Evolutionary conservation across 2,113 vertebrate genomes (phyloP).

Genomic region (Dicerorhinus sumatrensis): DNA sequence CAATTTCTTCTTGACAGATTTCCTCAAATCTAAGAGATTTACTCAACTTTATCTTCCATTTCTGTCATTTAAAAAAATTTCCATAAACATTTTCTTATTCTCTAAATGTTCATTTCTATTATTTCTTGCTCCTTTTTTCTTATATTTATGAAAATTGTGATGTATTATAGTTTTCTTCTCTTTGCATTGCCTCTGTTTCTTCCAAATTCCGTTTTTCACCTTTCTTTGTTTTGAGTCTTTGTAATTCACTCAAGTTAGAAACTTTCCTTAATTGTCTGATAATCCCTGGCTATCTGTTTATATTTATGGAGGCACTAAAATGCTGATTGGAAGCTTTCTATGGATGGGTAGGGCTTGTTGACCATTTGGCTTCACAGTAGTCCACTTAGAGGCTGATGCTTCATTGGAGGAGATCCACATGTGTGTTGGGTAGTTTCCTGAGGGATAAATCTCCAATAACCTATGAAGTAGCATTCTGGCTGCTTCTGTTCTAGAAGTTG

Average conservation of each 20-base stretch:
- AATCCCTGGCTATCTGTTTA: not conserved
- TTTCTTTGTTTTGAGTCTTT: not conserved
- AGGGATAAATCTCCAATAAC: not conserved
- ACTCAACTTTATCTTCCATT: not conserved
- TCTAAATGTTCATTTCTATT: not conserved
- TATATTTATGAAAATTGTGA: not conserved
- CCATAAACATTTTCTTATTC: not conserved
- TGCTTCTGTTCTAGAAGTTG: not conserved
- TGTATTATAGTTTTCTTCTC: not conserved
- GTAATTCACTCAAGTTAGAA: not conserved
- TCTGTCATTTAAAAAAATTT: not conserved
- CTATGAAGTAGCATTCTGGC: not conserved
- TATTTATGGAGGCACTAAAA: not conserved
- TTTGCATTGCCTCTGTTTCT: not conserved
- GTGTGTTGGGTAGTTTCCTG: not conserved
- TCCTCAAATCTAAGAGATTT: not conserved
- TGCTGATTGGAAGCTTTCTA: not conserved
- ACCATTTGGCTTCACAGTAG: not conserved
- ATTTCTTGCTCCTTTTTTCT: not conserved
- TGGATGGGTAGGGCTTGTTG: not conserved
- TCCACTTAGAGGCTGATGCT: not conserved
- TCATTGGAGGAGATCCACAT: not conserved
- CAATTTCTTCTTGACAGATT: not conserved
- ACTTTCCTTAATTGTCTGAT: not conserved
- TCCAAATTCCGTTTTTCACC: not conserved